phyloP scores from a whole-genome alignment of 2,797 vertebrate genomes.

The Geotrypetes seraphini region DNA sequence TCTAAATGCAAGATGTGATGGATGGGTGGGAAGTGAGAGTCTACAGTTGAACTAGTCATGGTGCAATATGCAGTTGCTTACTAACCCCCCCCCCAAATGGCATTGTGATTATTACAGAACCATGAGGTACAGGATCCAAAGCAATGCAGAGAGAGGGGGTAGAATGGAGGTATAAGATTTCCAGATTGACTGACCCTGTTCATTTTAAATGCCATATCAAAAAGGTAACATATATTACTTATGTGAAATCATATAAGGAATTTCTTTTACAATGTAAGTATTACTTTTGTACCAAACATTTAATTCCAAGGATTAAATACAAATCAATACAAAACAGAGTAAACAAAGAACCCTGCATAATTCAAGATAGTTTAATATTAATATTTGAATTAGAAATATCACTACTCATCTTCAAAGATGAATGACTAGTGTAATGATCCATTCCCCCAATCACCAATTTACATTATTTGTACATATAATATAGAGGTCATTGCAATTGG shows the following conservation, averaged over 20 bases:
- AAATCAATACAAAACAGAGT: conserved; percentile 50
- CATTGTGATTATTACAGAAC: no score
- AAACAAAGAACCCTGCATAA: conserved; percentile 69
- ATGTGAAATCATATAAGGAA: conserved; percentile 2
- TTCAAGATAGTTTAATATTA: conserved; percentile 87
- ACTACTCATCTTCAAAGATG: conserved; percentile 75
- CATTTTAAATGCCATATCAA: background rate
- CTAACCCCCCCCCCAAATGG: no score
- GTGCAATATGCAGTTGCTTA: no score
- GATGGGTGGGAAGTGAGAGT: no score
- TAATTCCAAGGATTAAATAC: conserved; percentile 40
- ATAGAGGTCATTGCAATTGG: conserved; percentile 77
- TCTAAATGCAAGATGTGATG: no score
- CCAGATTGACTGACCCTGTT: no score
- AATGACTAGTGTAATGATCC: conserved; percentile 75
- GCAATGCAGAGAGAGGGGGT: no score
- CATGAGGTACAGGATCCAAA: no score
- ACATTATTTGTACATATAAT: conserved; percentile 86
- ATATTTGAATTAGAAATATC: conserved; percentile 88
- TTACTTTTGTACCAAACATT: conserved; percentile 44
- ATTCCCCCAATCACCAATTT: conserved; percentile 69
- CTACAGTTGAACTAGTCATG: no score
- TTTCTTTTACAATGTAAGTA: conserved; percentile 11
- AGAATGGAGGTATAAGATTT: no score
- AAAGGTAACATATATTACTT: no score